phyloP scores from a whole-genome alignment of 2,888 invertebrate species.

The Ochropacha duplaris region DNA sequence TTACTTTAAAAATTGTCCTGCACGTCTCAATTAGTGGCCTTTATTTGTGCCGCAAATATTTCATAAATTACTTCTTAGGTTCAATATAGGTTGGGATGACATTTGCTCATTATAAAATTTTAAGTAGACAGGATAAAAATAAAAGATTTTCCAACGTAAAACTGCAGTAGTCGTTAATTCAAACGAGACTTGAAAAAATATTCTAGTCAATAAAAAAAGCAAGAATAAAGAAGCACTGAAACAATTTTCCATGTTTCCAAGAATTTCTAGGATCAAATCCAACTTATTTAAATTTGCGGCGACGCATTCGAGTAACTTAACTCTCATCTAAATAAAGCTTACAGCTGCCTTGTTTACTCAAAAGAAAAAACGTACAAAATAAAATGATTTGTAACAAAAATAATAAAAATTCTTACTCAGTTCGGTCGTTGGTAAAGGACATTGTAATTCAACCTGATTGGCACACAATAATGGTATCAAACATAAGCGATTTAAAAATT shows the following conservation, averaged over 20 bases:
- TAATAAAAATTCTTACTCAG: constrained; percentile 71
- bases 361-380: constrained; percentile 67
- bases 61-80: constrained; percentile 25
- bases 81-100: background rate
- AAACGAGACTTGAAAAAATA: background rate
- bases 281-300: constrained; percentile 62
- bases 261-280: constrained; percentile 44
- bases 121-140: background rate
- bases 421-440: constrained; percentile 77
- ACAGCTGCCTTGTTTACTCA: constrained; percentile 68
- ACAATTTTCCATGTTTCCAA: constrained; percentile 2
- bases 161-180: background rate
- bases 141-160: background rate
- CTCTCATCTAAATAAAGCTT: constrained; percentile 73
- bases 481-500: constrained; percentile 81
- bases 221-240: constrained; percentile 18
- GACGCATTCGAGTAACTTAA: constrained; percentile 17
- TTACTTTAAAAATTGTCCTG: constrained; percentile 54
- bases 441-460: constrained; percentile 83
- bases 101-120: background rate
- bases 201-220: constrained; percentile 5
- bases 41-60: constrained; percentile 55
- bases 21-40: constrained; percentile 68
- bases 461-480: constrained; percentile 83
- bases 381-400: constrained; percentile 75